Percentiles rank a stretch among this genome's conserved stretches.
Evolutionary conservation across 2,888 invertebrate genomes (phyloP).

Genomic region (Synanthedon vespiformis): DNA sequence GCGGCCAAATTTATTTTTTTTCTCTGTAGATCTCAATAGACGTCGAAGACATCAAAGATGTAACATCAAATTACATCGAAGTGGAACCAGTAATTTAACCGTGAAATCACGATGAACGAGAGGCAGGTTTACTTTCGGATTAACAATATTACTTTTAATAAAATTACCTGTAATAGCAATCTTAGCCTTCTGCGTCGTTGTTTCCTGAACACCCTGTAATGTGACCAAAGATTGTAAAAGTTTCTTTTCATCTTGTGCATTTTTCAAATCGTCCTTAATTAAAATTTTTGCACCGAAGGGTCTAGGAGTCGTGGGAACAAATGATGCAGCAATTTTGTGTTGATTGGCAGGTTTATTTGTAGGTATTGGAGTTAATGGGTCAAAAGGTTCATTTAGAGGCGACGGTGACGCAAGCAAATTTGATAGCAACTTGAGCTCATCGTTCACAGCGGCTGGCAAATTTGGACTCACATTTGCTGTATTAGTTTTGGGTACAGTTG

Average conservation of each 20-base stretch:
- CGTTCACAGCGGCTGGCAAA: slow-evolving; percentile 21
- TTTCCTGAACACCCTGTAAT: slow-evolving; percentile 57
- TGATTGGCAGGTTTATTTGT: slow-evolving; percentile 13
- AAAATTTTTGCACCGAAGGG: slow-evolving; percentile 52
- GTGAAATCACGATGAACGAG: too few species aligned
- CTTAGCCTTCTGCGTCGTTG: slow-evolving; percentile 49
- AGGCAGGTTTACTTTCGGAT: too few species aligned
- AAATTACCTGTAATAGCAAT: slow-evolving; percentile 50
- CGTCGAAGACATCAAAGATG: too few species aligned
- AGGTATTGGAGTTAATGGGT: slow-evolving; percentile 38
- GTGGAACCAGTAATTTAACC: too few species aligned
- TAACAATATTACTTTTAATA: too few species aligned
- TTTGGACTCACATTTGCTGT: slow-evolving; percentile 43
- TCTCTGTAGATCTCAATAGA: too few species aligned
- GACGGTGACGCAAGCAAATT: slow-evolving; percentile 49
- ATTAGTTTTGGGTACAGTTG: slow-evolving; percentile 34
- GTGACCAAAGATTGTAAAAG: slow-evolving; percentile 62
- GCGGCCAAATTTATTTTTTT: too few species aligned
- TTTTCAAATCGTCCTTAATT: slow-evolving; percentile 47
- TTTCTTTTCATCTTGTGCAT: slow-evolving; percentile 50
- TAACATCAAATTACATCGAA: too few species aligned
- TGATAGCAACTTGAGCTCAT: slow-evolving; percentile 41
- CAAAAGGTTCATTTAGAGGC: slow-evolving; percentile 45
- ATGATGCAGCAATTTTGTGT: slow-evolving; percentile 22
- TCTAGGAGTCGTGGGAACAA: slow-evolving; percentile 26